Base-by-base conservation (phyloP, 2,797 vertebrate genomes). In the Enteromius trimaculatus region DNA sequence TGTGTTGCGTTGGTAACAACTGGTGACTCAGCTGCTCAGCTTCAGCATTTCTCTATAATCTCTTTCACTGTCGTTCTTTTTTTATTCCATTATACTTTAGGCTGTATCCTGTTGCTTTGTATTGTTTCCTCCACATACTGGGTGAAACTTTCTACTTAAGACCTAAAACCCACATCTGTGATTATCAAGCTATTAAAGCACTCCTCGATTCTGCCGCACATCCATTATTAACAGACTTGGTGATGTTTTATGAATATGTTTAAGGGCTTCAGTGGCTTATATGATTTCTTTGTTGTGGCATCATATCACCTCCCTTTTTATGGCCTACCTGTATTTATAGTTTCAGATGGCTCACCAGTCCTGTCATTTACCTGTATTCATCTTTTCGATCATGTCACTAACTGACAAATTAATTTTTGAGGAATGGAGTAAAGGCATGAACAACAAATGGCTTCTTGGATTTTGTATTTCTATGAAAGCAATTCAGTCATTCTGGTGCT, bases 181-280 rank as follows among this genome's bases (percentile, higher is more conserved):
- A 66, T 66, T 42, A 70, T 70, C 13, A 6, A 23, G 13, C 64
- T 37, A 65, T 78, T 78, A 29, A 65, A 21, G 21, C 31, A 10
- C 23, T 69, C n/a, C n/a, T 19, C 16, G 10, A 21, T 39, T 53
- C 17, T 19, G 6, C 26, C 11, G 5, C 60, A 51, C 17, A 79
- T 42, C n/a, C 34, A 37, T 79, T 53, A 53, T 79, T 68, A 65
- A 37, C 21, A 23, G 11, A 10, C 3, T 55, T 69, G 55, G 31
- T 14, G 8, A 60, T 42, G 23, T 21, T 62, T 60, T 44, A 21
- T 34, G 11, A 37, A 9, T 29, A 49, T 2, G 21, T 76, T 39
- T 58, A 39, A 58, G 55, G 51, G 16, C 49, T 26, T 44, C 51
- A n/a, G 49, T 80, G 66, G 37, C 51, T 26, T 71, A 31, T 70